A percentile compares a stretch with the other conserved stretches of the same genome.
phyloP scores from a whole-genome alignment of 1,140 invertebrate genomes.

The Lepidurus apus region DNA sequence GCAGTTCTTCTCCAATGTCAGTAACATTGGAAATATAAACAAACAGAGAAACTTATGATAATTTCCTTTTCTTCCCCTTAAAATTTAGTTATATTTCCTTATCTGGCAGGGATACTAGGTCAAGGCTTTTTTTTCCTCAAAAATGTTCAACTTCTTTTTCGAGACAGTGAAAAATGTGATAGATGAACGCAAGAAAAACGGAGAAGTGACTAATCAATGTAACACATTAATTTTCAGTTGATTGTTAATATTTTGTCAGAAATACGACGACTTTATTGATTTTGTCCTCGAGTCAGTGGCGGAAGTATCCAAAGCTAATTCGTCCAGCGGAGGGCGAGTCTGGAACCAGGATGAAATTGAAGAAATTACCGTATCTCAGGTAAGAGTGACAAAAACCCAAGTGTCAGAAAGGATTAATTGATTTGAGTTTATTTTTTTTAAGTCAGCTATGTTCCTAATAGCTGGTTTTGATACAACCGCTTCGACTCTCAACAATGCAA shows the following conservation, averaged over 20 bases:
- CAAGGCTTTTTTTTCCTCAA: too few relatives aligned
- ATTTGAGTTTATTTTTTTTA: slow-evolving; percentile 37
- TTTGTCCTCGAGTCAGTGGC: too few relatives aligned
- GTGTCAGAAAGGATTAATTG: neutral
- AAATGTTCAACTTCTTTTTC: neutral
- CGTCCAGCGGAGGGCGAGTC: neutral
- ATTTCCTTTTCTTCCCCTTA: neutral
- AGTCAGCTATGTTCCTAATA: slow-evolving; percentile 64
- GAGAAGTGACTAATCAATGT: neutral
- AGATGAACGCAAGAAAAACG: neutral
- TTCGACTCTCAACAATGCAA: slow-evolving; percentile 57
- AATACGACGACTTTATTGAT: too few relatives aligned
- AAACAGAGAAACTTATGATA: neutral
- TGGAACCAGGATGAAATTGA: slow-evolving; percentile 18
- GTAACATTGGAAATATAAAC: neutral
- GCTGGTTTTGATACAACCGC: slow-evolving; percentile 71
- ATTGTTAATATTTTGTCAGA: too few relatives aligned
- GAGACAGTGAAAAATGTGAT: neutral
- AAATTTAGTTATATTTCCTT: neutral
- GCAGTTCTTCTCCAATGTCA: neutral
- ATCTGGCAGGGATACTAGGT: neutral
- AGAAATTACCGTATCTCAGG: slow-evolving; percentile 29
- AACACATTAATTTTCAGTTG: neutral
- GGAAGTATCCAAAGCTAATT: too few relatives aligned
- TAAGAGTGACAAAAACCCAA: neutral